Percentiles rank a stretch among this genome's conserved stretches.
Conservation (phyloP, 2,888 invertebrate species). For the Cabera pusaria region DNA sequence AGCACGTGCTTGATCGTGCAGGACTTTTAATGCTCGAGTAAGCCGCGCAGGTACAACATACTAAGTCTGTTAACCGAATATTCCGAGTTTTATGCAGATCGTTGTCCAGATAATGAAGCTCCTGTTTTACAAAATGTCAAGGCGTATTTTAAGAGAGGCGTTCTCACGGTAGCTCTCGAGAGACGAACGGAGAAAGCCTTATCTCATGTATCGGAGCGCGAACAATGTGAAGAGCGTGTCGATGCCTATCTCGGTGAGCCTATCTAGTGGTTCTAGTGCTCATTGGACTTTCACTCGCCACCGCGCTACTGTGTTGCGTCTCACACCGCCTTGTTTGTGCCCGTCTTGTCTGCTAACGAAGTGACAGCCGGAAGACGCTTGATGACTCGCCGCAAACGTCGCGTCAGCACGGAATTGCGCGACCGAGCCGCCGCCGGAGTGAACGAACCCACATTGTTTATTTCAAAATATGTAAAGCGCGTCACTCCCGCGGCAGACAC, state of each 20-base stretch:
- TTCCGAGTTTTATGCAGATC: constrained; percentile 45
- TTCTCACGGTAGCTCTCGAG: constrained; percentile 77
- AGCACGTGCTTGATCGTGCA: constrained; percentile 27
- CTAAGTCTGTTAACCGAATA: constrained; percentile 25
- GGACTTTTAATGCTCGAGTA: constrained; percentile 21
- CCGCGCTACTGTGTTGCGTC: constrained; percentile 45
- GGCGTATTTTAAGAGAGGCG: constrained; percentile 51
- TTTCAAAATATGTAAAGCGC: constrained; percentile 55
- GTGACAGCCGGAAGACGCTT: constrained; percentile 40
- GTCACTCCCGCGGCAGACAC: constrained; percentile 44
- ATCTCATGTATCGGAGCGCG: constrained; percentile 74
- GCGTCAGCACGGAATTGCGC: constrained; percentile 23
- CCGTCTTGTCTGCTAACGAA: constrained; percentile 53
- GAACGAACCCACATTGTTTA: constrained; percentile 47
- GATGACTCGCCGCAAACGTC: constrained; percentile 34
- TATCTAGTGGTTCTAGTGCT: constrained; percentile 63
- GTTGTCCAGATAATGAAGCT: constrained; percentile 48
- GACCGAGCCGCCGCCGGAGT: constrained; percentile 39
- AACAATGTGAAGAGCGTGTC: constrained; percentile 78
- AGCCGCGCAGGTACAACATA: constrained; percentile 7
- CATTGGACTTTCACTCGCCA: constrained; percentile 69
- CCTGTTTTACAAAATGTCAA: constrained; percentile 64
- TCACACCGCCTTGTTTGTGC: constrained; percentile 57
- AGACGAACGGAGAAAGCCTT: constrained; percentile 73
- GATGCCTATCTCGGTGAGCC: constrained; percentile 69